Conservation (phyloP, 2,888 invertebrate species). For the Eremobia ochroleuca region DNA sequence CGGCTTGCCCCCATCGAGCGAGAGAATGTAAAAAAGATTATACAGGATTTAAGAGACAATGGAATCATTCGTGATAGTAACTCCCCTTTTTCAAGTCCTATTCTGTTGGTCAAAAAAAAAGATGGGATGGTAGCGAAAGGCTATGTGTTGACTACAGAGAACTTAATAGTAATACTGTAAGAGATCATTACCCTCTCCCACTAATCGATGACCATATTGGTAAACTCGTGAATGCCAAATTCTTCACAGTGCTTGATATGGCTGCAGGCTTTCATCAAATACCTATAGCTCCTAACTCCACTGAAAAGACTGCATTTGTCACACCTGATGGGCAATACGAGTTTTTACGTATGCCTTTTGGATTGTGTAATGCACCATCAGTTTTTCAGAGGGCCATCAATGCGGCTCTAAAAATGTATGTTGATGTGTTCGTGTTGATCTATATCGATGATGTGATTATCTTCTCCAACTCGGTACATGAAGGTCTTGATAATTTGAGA, state of each 20-base stretch:
- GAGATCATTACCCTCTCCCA: neutral
- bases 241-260: neutral
- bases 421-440: neutral
- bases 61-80: neutral
- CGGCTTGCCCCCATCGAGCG: neutral
- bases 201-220: neutral
- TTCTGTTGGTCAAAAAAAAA: neutral
- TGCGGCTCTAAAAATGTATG: neutral
- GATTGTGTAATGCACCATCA: neutral
- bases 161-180: neutral
- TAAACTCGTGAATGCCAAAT: neutral
- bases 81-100: neutral
- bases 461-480: too few species aligned
- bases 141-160: neutral
- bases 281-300: neutral
- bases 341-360: neutral
- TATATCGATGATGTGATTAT: neutral
- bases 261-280: neutral
- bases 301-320: neutral
- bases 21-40: neutral
- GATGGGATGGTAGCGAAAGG: neutral
- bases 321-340: neutral
- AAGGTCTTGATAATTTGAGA: neutral
- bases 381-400: slow-evolving; percentile 11
- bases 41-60: neutral